Evolutionary conservation across 2,888 invertebrate species (phyloP), one percentile per base, ranked within the genome.

Genomic region (Volucella bombylans): DNA sequence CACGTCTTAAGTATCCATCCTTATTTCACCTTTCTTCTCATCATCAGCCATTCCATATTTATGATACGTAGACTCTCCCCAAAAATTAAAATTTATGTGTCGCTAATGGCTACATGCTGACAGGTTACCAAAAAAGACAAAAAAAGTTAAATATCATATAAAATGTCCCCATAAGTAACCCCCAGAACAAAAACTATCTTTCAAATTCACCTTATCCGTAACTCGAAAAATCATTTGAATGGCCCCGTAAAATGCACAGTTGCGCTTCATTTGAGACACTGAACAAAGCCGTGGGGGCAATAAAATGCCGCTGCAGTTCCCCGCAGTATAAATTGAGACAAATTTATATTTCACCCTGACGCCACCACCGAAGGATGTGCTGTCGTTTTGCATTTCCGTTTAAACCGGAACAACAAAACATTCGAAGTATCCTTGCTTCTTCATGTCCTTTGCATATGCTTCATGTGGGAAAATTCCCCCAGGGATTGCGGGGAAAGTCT

Each of bases 291-390:
- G 50, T 6, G 31, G 31, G 23, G 49, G 71, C 80, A 83, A 72
- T 81, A 81, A 85, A 85, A 81, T 85, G 77, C 31, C 31, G 43
- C 81, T 85, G 81, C 85, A 85, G 85, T 85, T 81, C 68, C 83
- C 71, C 76, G 41, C 69, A 86, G 73, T 78, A 86, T 78, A 86
- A 86, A 82, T 82, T 78, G 86, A 86, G 82, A 82, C 86, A 82
- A 86, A 82, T 86, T 86, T 78, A 78, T 82, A 82, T 82, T 78
- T 86, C 81, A 85, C 83, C 83, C 74, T 62, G 47, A 8, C 41
- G 65, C 18, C 72, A 38, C 15, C 45, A 4, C 2, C 1, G 38
- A 15, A 11, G 67, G 43, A n/a, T 4, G 12, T 18, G 11, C 45
- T 8, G 52, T 59, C 55, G 47, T 71, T 55, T 55, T 57, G 43